Percentiles rank a stretch among this genome's conserved stretches.
These are phyloP conservation scores for Tillus elongatus DNA, from an alignment of 2,888 invertebrate species.

Conservation along the genomic window DNA sequence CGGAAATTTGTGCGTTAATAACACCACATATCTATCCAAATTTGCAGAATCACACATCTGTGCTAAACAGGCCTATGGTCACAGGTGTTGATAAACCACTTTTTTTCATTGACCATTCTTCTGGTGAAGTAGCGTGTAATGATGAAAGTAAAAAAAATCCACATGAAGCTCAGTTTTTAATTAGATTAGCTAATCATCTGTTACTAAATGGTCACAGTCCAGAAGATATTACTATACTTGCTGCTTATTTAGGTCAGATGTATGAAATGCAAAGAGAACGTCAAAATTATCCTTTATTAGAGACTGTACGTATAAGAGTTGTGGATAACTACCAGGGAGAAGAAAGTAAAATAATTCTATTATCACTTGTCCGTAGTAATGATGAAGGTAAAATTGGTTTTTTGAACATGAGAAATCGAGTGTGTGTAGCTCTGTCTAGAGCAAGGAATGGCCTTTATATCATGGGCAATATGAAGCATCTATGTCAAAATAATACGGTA, in stretches of 20 bases:
- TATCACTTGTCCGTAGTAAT: constrained; percentile 73
- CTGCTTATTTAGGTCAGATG: constrained; percentile 64
- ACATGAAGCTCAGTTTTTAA: constrained; percentile 56
- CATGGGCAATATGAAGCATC: constrained; percentile 59
- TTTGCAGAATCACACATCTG: constrained; percentile 52
- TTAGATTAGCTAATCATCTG: constrained; percentile 53
- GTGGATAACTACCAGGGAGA: constrained; percentile 79
- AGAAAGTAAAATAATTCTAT: constrained; percentile 66
- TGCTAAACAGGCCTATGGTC: constrained; percentile 48
- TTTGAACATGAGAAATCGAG: constrained; percentile 57
- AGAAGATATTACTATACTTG: constrained; percentile 61
- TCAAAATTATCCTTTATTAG: constrained; percentile 17
- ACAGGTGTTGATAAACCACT: constrained; percentile 53
- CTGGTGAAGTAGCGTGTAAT: constrained; percentile 49
- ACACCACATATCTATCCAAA: constrained; percentile 60
- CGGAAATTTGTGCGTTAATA: constrained; percentile 51
- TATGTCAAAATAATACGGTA: constrained; percentile 44
- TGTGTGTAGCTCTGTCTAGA: constrained; percentile 70
- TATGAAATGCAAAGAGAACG: constrained; percentile 47
- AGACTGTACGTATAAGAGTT: constrained; percentile 52
- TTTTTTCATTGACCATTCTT: constrained; percentile 58
- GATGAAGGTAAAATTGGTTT: constrained; percentile 59
- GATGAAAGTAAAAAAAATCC: constrained; percentile 52
- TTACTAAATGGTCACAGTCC: constrained; percentile 50
- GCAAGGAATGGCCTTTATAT: constrained; percentile 63